Conservation (phyloP, 23 tunicate genomes). For the Styela plicata region DNA sequence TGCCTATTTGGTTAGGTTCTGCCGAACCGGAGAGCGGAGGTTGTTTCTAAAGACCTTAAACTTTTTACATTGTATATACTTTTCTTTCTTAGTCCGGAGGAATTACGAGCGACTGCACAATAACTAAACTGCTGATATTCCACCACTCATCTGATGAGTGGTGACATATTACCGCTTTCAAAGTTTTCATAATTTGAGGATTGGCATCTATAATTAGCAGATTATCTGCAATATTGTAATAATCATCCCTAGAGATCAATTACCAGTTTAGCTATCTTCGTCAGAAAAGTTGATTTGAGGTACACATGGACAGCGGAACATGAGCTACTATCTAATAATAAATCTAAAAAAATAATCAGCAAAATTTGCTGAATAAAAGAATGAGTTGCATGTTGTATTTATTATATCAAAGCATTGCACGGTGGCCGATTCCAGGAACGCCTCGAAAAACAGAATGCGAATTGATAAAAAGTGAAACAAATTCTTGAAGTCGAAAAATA, state of each 20-base stretch:
- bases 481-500: too few relatives aligned
- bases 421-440: too few relatives aligned
- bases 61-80: not conserved
- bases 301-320: too few relatives aligned
- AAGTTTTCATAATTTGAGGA: not conserved
- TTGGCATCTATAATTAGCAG: not conserved
- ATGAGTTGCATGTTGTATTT: too few relatives aligned
- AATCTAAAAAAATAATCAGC: not conserved
- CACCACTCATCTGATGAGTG: not conserved
- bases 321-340: not conserved
- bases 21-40: too few relatives aligned
- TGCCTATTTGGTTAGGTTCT: too few relatives aligned
- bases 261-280: not conserved
- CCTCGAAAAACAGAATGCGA: too few relatives aligned
- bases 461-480: too few relatives aligned
- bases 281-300: too few relatives aligned
- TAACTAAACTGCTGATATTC: not conserved
- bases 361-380: not conserved
- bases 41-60: not conserved
- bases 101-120: not conserved
- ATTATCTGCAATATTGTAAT: not conserved
- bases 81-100: too few relatives aligned
- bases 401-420: too few relatives aligned
- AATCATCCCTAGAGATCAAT: not conserved
- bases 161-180: not conserved